Evolutionary conservation across 2,797 vertebrate genomes (phyloP).

Genomic region (Poeciliopsis gracilis): DNA sequence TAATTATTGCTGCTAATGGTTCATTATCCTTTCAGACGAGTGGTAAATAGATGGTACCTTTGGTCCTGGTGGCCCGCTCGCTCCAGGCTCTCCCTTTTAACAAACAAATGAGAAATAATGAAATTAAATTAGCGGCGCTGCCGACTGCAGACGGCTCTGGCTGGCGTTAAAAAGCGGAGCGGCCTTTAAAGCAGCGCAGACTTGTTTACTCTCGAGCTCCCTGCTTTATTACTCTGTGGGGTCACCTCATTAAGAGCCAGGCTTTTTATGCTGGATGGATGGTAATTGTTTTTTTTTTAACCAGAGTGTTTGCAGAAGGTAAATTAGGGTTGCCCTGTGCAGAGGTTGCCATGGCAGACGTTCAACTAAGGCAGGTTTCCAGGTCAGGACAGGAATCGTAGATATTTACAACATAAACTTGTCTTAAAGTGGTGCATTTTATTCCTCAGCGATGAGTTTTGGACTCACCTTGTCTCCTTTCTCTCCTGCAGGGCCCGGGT

Average conservation of each 20-base stretch:
- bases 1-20: neutral
- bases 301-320: conserved; percentile 34
- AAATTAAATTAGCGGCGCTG: conserved; percentile 11
- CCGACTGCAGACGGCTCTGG: conserved; percentile 1
- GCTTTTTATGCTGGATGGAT: conserved; percentile 20
- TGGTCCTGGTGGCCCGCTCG: conserved; percentile 79
- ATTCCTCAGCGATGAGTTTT: neutral
- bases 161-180: conserved; percentile 15
- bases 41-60: conserved; percentile 80
- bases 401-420: neutral
- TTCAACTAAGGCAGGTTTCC: neutral
- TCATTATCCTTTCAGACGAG: conserved; percentile 1
- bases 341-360: conserved; percentile 6
- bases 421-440: neutral
- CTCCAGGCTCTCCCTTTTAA: conserved; percentile 87
- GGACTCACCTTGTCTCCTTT: conserved; percentile 87
- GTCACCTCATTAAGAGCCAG: conserved; percentile 50
- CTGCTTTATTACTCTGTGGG: conserved; percentile 41
- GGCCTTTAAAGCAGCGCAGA: conserved; percentile 1
- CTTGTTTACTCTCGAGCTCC: conserved; percentile 44
- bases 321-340: conserved; percentile 30
- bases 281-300: conserved; percentile 54
- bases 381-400: neutral
- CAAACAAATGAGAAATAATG: conserved; percentile 22
- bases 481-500: conserved; percentile 79